Evolutionary conservation across 1,140 invertebrate species (phyloP).

Genomic region (Drosophila busckii): DNA sequence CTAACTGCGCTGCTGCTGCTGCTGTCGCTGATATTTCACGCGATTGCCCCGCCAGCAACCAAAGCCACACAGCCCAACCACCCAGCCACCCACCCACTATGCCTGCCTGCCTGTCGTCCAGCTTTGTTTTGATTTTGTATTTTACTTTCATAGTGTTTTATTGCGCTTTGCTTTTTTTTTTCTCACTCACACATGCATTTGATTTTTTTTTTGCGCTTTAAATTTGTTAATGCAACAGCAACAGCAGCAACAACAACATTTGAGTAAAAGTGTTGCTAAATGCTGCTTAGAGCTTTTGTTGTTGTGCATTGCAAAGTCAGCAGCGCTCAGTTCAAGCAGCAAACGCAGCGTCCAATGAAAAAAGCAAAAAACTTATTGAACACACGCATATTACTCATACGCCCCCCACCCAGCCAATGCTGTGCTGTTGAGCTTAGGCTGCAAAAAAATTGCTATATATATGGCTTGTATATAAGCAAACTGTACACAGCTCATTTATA

Average conservation of each 20-base stretch:
- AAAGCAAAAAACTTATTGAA: conserved; percentile 61
- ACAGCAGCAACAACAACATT: conserved; percentile 21
- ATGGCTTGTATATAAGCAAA: conserved; percentile 24
- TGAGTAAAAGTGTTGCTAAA: conserved; percentile 33
- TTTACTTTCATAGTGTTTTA: too few relatives aligned
- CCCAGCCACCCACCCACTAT: not conserved
- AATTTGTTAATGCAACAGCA: conserved; percentile 44
- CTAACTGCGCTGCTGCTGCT: conserved; percentile 31
- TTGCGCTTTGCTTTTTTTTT: conserved; percentile 18
- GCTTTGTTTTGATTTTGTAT: conserved; percentile 67
- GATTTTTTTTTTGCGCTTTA: conserved; percentile 74
- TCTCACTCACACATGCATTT: conserved; percentile 2
- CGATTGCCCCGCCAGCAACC: conserved; percentile 32
- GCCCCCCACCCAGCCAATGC: too few relatives aligned
- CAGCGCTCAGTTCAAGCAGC: too few relatives aligned
- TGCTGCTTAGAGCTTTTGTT: conserved; percentile 27
- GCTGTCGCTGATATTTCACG: conserved; percentile 21
- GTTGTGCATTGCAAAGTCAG: conserved; percentile 11
- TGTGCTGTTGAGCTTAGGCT: conserved; percentile 45
- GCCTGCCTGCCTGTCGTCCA: conserved; percentile 4
- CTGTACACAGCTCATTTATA: too few relatives aligned
- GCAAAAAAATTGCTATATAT: conserved; percentile 2
- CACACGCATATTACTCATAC: conserved; percentile 58
- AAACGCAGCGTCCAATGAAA: too few relatives aligned
- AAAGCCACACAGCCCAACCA: not conserved